These are phyloP conservation scores for Plebejus melissa DNA, from an alignment of 2,888 invertebrate genomes.

Conservation along the genomic window DNA sequence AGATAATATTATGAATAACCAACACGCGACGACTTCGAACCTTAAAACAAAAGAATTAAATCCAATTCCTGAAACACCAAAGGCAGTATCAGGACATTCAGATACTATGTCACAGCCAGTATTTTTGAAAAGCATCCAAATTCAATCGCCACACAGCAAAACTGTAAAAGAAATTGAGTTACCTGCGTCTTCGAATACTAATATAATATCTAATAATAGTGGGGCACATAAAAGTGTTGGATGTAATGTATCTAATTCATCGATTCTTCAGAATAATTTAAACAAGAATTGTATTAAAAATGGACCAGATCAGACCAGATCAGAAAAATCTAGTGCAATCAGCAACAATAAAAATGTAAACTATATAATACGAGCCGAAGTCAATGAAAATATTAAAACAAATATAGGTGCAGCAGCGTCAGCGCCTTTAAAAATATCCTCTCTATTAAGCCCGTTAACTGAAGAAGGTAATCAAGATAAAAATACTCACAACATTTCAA, in stretches of 20 bases:
- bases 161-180: not conserved
- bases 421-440: conserved; percentile 61
- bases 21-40: not conserved
- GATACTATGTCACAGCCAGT: not conserved
- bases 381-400: conserved; percentile 34
- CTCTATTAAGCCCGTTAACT: conserved; percentile 47
- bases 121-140: not conserved
- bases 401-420: conserved; percentile 36
- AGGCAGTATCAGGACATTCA: not conserved
- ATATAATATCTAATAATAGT: not conserved
- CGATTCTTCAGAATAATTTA: not conserved
- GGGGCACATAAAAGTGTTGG: not conserved
- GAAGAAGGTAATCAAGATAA: not conserved
- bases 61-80: not conserved
- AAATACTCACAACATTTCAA: not conserved
- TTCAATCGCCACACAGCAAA: not conserved
- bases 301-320: too few species aligned
- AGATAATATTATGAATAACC: not conserved
- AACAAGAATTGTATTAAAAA: not conserved
- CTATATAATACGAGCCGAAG: not conserved
- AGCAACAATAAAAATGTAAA: not conserved
- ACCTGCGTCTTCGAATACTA: not conserved
- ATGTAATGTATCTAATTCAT: not conserved
- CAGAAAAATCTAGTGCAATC: not conserved
- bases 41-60: not conserved